phyloP scores from a whole-genome alignment of 2,797 vertebrate species.

The Sebastiscus albofasciatus region DNA sequence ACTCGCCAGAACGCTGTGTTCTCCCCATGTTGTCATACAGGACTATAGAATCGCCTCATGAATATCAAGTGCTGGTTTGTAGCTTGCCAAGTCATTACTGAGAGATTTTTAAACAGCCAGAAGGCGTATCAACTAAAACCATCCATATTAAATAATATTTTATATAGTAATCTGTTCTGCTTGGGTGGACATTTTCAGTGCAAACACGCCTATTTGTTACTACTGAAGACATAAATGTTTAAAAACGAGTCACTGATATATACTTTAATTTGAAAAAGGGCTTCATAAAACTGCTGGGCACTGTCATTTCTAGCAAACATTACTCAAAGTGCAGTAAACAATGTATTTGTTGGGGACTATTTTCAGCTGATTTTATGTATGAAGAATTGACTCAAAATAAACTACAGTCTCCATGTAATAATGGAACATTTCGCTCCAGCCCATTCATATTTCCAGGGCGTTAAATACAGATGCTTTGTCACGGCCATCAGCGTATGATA shows the following conservation, averaged over 20 bases:
- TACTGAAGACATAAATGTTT: not conserved
- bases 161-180: constrained; percentile 1
- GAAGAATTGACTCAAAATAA: not conserved
- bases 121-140: constrained; percentile 27
- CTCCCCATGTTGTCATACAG: constrained; percentile 24
- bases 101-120: constrained; percentile 43
- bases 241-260: not conserved
- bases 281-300: not conserved
- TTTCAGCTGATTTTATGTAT: not conserved
- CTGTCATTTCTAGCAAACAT: not conserved
- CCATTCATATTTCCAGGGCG: no score
- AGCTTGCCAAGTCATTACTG: constrained; percentile 49
- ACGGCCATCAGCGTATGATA: no score
- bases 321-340: not conserved
- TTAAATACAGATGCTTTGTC: no score
- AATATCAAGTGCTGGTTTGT: constrained; percentile 46
- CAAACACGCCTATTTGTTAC: not conserved
- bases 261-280: not conserved
- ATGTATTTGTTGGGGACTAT: not conserved
- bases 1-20: not conserved
- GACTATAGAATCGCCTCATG: constrained; percentile 26
- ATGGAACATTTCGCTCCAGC: not conserved
- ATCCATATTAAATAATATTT: constrained; percentile 21
- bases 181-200: not conserved
- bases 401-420: not conserved